Conservation (phyloP, 2,797 vertebrate genomes). For the Mus minutoides region DNA sequence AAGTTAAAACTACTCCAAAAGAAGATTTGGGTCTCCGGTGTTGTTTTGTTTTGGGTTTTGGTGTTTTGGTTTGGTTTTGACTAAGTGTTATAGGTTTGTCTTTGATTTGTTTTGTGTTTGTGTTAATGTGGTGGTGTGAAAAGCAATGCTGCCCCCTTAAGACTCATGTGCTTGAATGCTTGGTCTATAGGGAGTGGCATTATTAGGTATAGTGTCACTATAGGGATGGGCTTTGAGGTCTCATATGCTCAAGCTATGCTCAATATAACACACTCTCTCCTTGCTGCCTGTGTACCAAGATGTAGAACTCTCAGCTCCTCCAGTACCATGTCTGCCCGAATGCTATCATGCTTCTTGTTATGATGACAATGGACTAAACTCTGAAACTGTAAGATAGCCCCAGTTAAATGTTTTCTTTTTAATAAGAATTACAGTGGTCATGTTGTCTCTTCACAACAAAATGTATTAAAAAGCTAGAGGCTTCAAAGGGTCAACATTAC, state of each 20-base stretch:
- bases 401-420: too few relatives aligned
- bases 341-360: not conserved
- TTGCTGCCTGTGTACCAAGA: not conserved
- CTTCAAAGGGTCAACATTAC: not conserved
- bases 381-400: not conserved
- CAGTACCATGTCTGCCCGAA: not conserved
- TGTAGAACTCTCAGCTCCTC: not conserved
- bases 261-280: not conserved
- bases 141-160: not conserved
- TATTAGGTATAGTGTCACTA: not conserved
- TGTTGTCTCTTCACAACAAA: not conserved
- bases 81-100: too few relatives aligned
- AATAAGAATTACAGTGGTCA: not conserved
- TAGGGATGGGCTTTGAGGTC: not conserved
- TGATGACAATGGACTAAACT: not conserved
- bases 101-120: too few relatives aligned
- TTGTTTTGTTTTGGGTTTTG: too few relatives aligned
- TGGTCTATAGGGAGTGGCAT: not conserved
- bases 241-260: not conserved
- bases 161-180: not conserved
- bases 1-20: not conserved
- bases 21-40: not conserved
- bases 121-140: not conserved
- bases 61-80: too few relatives aligned
- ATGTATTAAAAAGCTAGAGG: not conserved